Evolutionary conservation across 2,888 invertebrate species (phyloP), one percentile per base, ranked within the genome.

Genomic region (Palloptera scutellata): DNA sequence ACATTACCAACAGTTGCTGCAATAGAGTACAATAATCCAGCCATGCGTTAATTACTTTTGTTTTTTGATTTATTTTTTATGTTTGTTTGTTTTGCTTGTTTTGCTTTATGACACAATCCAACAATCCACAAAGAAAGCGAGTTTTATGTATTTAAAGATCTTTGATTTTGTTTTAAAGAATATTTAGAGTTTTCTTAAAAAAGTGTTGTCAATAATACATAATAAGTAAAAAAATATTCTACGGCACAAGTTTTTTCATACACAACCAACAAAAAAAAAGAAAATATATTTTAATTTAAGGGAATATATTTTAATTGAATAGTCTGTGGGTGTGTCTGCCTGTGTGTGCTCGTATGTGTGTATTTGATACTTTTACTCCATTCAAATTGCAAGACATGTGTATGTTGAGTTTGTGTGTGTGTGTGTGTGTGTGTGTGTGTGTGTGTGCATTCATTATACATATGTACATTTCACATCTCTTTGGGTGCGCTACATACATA

Each of bases 11-110:
- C 19, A 64, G 57, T 55, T 57, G 64, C 64, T 48, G 55, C 55
- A 55, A 55, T 15, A 42, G 59, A 15, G 43, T 42, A 59, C 42
- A 42, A 30, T 30, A 30, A 41, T 67, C 64, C 69, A 67, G 69
- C 63, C 66, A 72, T 70, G 68, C 69, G 60, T 69, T 68, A 63
- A 60, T 61, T 66, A 67, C 61, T 67, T 42, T 48, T 52, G 15
- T 40, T 63, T 15, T 40, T 54, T 45, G 43, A 15, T 64, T 13
- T 13, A 48, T 17, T 58, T 2, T 52, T 52, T 40, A 20, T 52
- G 30, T 19, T 51, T 30, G 30, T 51, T 13, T n/a, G 48, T 13
- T 30, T 30, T 30, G 4, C n/a, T 4, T 51, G 40, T 51, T 13
- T 30, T 61, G 30, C 40, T 62, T 11, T 54, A 10, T 53, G n/a